These are phyloP conservation scores for Drosophila setifemur DNA, from an alignment of 1,140 invertebrate species.

Conservation along the genomic window DNA sequence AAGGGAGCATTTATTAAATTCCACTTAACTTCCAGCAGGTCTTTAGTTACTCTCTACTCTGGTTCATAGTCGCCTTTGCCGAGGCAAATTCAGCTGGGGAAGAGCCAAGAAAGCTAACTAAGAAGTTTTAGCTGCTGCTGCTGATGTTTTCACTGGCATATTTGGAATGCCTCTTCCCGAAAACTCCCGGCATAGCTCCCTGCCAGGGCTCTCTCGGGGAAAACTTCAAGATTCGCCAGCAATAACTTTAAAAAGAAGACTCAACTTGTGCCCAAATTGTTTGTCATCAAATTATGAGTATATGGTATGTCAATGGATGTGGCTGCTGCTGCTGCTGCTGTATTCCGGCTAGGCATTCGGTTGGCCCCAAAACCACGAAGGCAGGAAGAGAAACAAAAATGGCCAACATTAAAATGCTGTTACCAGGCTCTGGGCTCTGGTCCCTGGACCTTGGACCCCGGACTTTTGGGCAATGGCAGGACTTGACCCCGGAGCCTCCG, in stretches of 20 bases:
- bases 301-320: conserved; percentile 54
- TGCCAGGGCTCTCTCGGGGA: background rate
- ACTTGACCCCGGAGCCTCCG: conserved; percentile 32
- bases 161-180: conserved; percentile 53
- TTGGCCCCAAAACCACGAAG: conserved; percentile 9
- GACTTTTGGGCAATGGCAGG: background rate
- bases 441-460: conserved; percentile 4
- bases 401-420: conserved; percentile 77
- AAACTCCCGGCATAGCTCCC: conserved; percentile 36
- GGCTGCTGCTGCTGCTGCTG: conserved; percentile 1
- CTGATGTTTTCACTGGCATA: conserved; percentile 56
- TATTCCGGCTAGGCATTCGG: conserved; percentile 2
- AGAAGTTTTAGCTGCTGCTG: conserved; percentile 34
- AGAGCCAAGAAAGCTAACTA: conserved; percentile 27
- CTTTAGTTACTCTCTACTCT: conserved; percentile 19
- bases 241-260: conserved; percentile 61
- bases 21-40: conserved; percentile 41
- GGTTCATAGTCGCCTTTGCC: background rate
- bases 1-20: conserved; percentile 70
- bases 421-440: conserved; percentile 35
- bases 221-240: conserved; percentile 29
- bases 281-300: conserved; percentile 77
- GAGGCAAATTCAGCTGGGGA: conserved; percentile 49
- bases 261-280: conserved; percentile 68
- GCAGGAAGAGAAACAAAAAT: conserved; percentile 36